Evolutionary conservation across 2,888 invertebrate genomes (phyloP).

Genomic region (Xylota segnis): DNA sequence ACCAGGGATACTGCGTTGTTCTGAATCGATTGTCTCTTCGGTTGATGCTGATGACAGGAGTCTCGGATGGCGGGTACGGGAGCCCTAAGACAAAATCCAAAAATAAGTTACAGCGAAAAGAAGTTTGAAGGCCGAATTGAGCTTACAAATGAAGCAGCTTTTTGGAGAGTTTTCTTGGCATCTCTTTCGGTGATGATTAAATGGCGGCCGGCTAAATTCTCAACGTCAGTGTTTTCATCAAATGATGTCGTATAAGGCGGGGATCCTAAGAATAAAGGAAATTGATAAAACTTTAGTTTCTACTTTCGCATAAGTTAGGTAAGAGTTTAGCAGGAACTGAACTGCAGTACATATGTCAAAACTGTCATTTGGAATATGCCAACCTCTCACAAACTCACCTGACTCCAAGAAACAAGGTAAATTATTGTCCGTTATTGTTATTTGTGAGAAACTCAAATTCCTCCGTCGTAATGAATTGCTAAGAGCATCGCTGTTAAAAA

Average conservation of each 20-base stretch:
- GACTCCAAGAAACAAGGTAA: conserved; percentile 82
- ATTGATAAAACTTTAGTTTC: too few relatives aligned
- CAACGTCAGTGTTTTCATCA: conserved; percentile 84
- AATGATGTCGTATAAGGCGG: conserved; percentile 81
- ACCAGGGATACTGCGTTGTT: conserved; percentile 82
- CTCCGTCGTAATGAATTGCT: conserved; percentile 88
- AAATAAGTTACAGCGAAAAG: background rate
- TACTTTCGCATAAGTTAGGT: too few relatives aligned
- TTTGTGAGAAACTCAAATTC: conserved; percentile 85
- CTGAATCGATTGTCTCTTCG: conserved; percentile 83
- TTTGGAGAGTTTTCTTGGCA: conserved; percentile 82
- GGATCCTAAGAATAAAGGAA: conserved; percentile 78
- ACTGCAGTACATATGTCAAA: background rate
- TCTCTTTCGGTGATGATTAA: conserved; percentile 83
- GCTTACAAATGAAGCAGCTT: conserved; percentile 84
- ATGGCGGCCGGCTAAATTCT: conserved; percentile 83
- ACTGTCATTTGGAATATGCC: background rate
- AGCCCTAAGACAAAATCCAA: conserved; percentile 80
- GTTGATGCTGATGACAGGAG: conserved; percentile 84
- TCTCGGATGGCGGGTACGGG: conserved; percentile 83
- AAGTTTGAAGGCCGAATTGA: background rate
- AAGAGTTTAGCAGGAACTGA: too few relatives aligned
- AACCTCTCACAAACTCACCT: conserved; percentile 77
- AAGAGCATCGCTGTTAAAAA: conserved; percentile 87
- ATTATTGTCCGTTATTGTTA: conserved; percentile 84